These are phyloP conservation scores for Molossus molossus DNA, from an alignment of 2,797 vertebrate species.

Conservation along the genomic window DNA sequence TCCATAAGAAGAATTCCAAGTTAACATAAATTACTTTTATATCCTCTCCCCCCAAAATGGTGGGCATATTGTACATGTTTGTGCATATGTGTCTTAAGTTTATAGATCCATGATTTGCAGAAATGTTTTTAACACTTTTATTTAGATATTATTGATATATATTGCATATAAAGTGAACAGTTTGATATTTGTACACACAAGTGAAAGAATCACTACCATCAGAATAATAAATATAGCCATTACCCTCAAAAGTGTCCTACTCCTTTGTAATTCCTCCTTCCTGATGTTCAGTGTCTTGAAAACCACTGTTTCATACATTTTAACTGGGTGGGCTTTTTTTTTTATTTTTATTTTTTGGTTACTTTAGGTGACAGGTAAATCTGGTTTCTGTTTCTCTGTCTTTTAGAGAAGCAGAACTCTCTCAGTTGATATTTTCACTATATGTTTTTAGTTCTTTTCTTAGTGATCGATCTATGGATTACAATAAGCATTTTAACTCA, in stretches of 20 bases:
- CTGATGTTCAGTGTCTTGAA: not conserved
- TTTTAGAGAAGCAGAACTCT: not conserved
- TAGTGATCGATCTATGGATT: conserved; percentile 1
- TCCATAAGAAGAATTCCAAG: conserved; percentile 30
- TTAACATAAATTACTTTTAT: conserved; percentile 43
- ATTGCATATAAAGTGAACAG: not conserved
- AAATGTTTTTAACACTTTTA: conserved; percentile 33
- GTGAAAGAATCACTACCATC: not conserved
- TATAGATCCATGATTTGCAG: not conserved
- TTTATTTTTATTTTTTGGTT: conserved; percentile 49
- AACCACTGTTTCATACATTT: conserved; percentile 23
- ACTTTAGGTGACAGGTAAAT: not conserved
- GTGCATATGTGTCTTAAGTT: not conserved
- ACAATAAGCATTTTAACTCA: not conserved
- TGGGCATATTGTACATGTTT: not conserved
- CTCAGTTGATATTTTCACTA: not conserved
- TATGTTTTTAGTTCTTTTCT: conserved; percentile 40
- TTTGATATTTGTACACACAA: not conserved
- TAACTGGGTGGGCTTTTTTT: not conserved
- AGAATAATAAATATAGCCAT: not conserved
- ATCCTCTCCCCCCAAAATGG: not conserved
- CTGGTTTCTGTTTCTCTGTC: not conserved
- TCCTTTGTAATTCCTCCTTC: not conserved
- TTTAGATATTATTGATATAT: not conserved
- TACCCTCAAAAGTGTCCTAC: not conserved